phyloP scores from a whole-genome alignment of 2,113 vertebrate species.

The Motacilla alba region DNA sequence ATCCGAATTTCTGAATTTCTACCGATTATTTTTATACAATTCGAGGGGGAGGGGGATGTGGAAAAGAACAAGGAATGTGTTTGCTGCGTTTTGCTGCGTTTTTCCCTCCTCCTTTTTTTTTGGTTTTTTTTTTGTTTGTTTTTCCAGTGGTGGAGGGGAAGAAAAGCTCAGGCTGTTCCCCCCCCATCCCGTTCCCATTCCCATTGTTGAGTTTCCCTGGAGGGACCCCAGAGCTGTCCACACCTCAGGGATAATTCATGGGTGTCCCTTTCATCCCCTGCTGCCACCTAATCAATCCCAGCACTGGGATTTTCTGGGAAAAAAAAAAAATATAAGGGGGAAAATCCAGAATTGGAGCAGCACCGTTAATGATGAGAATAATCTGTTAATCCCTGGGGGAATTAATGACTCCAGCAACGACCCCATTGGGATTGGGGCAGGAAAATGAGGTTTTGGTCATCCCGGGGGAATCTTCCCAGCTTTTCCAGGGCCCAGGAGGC shows the following conservation, averaged over 20 bases:
- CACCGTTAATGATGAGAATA: neutral
- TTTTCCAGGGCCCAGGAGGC: neutral
- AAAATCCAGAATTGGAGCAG: neutral
- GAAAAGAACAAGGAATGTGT: neutral
- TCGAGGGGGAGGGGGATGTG: neutral
- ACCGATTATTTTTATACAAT: neutral
- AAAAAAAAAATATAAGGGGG: neutral
- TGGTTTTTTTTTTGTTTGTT: neutral
- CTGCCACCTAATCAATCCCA: constrained; percentile 7
- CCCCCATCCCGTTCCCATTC: rapidly evolving
- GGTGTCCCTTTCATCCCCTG: neutral
- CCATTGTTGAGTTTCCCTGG: neutral
- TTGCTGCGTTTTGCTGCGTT: neutral
- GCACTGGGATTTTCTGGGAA: neutral
- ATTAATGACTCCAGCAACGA: neutral
- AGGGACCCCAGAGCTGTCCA: neutral
- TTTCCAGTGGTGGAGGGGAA: neutral
- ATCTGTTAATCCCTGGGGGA: neutral
- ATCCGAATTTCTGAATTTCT: neutral
- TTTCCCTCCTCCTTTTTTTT: neutral
- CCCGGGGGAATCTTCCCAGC: neutral
- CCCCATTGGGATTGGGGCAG: rapidly evolving
- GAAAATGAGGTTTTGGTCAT: neutral
- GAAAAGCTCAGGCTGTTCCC: neutral
- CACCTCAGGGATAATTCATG: neutral